A percentile compares a stretch with the other conserved stretches of the same genome.
Evolutionary conservation across 1,140 invertebrate species (phyloP).

Genomic region (Geopemphigus sp.): DNA sequence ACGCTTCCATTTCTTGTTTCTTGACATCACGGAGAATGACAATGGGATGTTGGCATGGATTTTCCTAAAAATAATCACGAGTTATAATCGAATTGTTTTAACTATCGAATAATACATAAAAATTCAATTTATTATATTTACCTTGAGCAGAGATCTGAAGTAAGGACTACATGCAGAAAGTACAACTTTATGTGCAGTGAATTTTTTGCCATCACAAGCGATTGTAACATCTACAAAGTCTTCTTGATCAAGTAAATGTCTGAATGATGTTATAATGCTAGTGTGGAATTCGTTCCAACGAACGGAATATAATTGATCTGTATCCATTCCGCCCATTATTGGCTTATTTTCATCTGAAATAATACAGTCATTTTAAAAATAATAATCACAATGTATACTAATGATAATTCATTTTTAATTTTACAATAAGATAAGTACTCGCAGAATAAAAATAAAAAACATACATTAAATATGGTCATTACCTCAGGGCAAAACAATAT

Average conservation of each 20-base stretch:
- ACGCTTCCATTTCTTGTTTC: conserved; percentile 83
- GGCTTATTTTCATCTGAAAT: conserved; percentile 38
- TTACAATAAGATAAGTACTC: no score
- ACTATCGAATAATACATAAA: no score
- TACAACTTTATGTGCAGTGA: conserved; percentile 84
- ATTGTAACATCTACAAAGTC: conserved; percentile 90
- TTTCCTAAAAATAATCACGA: conserved; percentile 62
- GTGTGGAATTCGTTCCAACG: conserved; percentile 92
- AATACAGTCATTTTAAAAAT: background rate
- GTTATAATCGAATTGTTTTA: no score
- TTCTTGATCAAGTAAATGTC: conserved; percentile 78
- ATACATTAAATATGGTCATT: no score
- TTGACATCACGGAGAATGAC: conserved; percentile 86
- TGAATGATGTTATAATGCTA: conserved; percentile 82
- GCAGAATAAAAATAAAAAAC: no score
- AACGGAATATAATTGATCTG: conserved; percentile 86
- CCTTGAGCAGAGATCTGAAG: conserved; percentile 82
- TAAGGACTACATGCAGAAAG: conserved; percentile 89
- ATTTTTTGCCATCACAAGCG: conserved; percentile 83
- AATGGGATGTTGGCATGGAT: conserved; percentile 91
- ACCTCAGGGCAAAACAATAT: no score
- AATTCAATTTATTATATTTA: conserved; percentile 52
- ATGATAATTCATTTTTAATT: no score
- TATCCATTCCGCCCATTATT: conserved; percentile 60
- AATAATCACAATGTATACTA: no score